Base-by-base conservation (phyloP, 2,888 invertebrate species). In the Apocheima hispidaria region DNA sequence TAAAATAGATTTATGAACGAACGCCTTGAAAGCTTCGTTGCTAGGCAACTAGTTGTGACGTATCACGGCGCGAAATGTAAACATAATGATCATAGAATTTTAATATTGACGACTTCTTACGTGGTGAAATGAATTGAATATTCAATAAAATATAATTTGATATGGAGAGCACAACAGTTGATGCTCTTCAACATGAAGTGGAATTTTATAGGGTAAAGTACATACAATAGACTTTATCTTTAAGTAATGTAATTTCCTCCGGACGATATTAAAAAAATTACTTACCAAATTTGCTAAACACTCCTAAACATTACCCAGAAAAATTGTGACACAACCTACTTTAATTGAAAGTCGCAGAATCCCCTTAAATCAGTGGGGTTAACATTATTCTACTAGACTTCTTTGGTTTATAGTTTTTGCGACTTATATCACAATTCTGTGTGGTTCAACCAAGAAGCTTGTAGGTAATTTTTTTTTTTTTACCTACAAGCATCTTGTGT, bases 161-260 rank as follows among this genome's bases (percentile, higher is more conserved):
- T 20, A 88, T 85, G 83, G 86, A 86, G 63, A 75, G 73, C 60
- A 60, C 71, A 40, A 68, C 72, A 53, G 75, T 80, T 62, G 81
- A 87, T 61, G 84, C 87, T 48, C 80, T 93, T 63, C 90, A 93
- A 72, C 84, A 82, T 40, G 93, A 94, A 86, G 80, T 93, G 26
- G 84, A 92, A 46, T 93, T 90, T 83, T 93, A 93, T 68, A 90
- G 93, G 82, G 94, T 93, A 82, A 75, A 71, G 58, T 20, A 60
- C 9, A 5, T 16, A 6, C 33, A 35, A n/a, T 16, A 16, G 5
- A 35, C 14, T 35, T 4, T 3, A 14, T 14, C 9, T 18, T 9
- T n/a, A n/a, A 7, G 7, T 3, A 38, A 18, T 7, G 28, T 9
- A 36, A 16, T n/a, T n/a, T n/a, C n/a, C n/a, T n/a, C n/a, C n/a